Evolutionary conservation across 2,888 invertebrate species (phyloP).

Genomic region (Nasonovia ribisnigri): DNA sequence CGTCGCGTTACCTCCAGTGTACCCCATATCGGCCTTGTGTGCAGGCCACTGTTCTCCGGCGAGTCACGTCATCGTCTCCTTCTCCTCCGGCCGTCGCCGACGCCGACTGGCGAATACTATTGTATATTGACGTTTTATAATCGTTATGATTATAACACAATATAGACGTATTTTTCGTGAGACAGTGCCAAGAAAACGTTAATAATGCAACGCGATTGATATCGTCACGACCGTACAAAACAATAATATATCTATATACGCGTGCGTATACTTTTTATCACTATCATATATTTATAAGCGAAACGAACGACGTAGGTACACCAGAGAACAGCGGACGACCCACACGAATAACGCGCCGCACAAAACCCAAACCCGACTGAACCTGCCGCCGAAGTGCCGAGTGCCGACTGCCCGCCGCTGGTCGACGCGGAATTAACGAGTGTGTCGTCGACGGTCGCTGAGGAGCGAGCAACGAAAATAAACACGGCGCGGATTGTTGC

Average conservation of each 20-base stretch:
- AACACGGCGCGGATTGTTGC: conserved; percentile 35
- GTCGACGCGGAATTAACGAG: conserved; percentile 20
- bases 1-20: conserved; percentile 47
- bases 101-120: neutral
- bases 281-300: neutral
- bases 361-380: conserved; percentile 53
- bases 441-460: neutral
- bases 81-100: neutral
- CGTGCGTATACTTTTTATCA: neutral
- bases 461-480: conserved; percentile 54
- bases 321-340: conserved; percentile 15
- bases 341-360: neutral
- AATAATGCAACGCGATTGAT: neutral
- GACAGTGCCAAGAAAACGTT: neutral
- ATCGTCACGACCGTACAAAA: neutral
- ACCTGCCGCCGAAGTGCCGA: conserved; percentile 6
- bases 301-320: neutral
- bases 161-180: neutral
- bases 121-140: neutral
- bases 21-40: conserved; percentile 33
- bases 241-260: neutral
- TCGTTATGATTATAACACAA: neutral
- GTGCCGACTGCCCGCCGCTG: neutral
- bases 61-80: conserved; percentile 14
- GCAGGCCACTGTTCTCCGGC: neutral